Conservation (phyloP, 2,797 vertebrate species). For the Petrocephalus sullivani region DNA sequence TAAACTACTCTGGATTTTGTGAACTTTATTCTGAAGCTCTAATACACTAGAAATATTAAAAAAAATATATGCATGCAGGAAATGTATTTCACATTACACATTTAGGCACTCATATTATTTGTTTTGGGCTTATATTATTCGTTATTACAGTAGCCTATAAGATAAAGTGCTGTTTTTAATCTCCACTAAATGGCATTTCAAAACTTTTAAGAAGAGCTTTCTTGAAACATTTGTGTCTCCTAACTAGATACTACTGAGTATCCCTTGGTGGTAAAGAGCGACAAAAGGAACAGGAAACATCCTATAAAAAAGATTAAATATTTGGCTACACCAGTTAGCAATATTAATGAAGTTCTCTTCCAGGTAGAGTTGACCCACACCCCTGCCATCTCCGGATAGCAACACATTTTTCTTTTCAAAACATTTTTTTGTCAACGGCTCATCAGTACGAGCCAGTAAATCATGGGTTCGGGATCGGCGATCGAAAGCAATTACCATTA, state of each 20-base stretch:
- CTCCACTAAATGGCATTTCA: neutral
- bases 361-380: constrained; percentile 18
- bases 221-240: constrained; percentile 30
- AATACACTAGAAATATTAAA: neutral
- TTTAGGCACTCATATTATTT: neutral
- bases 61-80: neutral
- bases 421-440: constrained; percentile 69
- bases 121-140: neutral
- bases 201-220: constrained; percentile 32
- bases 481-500: constrained; percentile 82
- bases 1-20: neutral
- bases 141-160: neutral
- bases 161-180: neutral
- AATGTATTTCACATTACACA: neutral
- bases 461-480: constrained; percentile 66
- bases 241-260: neutral
- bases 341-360: constrained; percentile 26
- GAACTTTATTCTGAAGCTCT: neutral
- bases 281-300: neutral
- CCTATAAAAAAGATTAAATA: constrained; percentile 17
- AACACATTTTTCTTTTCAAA: constrained; percentile 65
- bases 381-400: constrained; percentile 34
- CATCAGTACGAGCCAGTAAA: constrained; percentile 65
- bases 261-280: neutral
- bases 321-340: constrained; percentile 6